Evolutionary conservation across 2,888 invertebrate species (phyloP), one percentile per base, ranked within the genome.

Genomic region (Orthosia gracilis): DNA sequence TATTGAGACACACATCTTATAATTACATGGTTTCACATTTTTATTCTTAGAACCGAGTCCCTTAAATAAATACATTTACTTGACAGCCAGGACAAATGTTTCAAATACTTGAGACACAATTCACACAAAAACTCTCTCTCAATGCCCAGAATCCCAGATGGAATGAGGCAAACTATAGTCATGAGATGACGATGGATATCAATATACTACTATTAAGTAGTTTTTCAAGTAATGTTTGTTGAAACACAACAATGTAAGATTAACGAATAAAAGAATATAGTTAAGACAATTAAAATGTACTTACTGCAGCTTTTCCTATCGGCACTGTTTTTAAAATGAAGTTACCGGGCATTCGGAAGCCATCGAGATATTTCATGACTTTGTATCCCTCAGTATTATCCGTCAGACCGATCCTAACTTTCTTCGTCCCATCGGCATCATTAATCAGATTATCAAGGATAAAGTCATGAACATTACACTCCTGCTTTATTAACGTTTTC

Each of bases 391-490:
- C 95, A 1, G 84, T 82, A 18, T 93, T 94, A 64, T 94, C 91
- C 0, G 93, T 88, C 2, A 96, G 86, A 0, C 95, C 96, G 12
- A 96, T 92, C 0, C 94, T 90, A 12, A 95, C 92, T 82, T 94
- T 94, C 79, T 95, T 96, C 0, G 88, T 85, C 4, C 92, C 92
- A 73, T 91, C 90, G 12, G 76, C 81, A 45, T 94, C 95, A 2
- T 13, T 74, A 1, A 92, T 82, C 50, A 96, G 85, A 73, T 92
- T 92, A 80, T 95, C 96, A 75, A 96, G 86, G 26, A 96, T 95
- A 65, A 94, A 95, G 54, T 96, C 94, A 50, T 73, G 88, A 52
- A 96, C 89, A 50, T 92, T 92, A 81, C 95, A 95, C 86, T 94
- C 91, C 71, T 91, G 89, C 73, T 91, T 94, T 63, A 96, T 92